Evolutionary conservation across 2,888 invertebrate species (phyloP), one percentile per base, ranked within the genome.

Genomic region (Phortica okadai): DNA sequence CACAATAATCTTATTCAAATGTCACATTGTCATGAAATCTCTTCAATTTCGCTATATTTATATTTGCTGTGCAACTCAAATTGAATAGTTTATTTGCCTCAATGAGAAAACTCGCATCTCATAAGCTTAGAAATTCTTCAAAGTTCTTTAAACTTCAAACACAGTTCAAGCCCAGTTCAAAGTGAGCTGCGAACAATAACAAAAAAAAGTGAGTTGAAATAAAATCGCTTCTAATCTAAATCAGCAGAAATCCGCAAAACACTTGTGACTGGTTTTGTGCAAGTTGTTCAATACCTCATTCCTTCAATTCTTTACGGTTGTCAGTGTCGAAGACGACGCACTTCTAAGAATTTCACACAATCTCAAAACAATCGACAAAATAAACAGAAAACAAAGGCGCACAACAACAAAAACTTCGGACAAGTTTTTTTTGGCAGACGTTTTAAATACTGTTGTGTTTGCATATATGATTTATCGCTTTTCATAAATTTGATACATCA

Each of bases 381-480:
- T 21, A 58, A 58, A 58, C n/a, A 16, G 8, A n/a, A 58, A 4
- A 54, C 54, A 54, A 54, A 54, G n/a, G n/a, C 1, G n/a, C 1
- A 54, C 54, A 25, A 62, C n/a, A 62, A 25, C 10, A 25, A 62
- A 62, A 62, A 25, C 25, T 16, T 62, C 10, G 1, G 56, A 14
- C n/a, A 56, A 56, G 56, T n/a, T n/a, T n/a, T 56, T 56, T 56
- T 33, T 33, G 33, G 33, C 33, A 33, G 33, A 33, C 1, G 33
- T 56, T 56, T 56, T 21, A 25, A 62, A 62, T 21, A 64, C 3
- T 67, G 42, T 67, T 67, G n/a, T 66, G 42, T 42, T 66, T 70
- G 70, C 50, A 33, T 56, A 56, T n/a, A 54, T 72, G 70, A 72
- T 72, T 72, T 72, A 72, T 72, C 14, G 54, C 33, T 41, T 54